Percentiles rank a stretch among this genome's conserved stretches.
Conservation (phyloP, 2,888 invertebrate species). For the Nasonovia ribisnigri region DNA sequence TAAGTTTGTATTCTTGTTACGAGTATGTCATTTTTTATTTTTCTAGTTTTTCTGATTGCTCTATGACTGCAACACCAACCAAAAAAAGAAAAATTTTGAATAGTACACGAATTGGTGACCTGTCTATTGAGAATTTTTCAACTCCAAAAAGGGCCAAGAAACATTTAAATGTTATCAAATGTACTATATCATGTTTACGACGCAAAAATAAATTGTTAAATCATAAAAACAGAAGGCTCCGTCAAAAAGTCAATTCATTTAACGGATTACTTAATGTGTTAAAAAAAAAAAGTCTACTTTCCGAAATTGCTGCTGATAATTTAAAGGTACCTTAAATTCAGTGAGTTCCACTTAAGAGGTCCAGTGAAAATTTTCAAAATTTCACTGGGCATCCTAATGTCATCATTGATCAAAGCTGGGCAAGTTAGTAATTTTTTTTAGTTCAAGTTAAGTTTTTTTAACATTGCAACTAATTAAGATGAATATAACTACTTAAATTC, state of each 20-base stretch:
- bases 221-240: too few species aligned
- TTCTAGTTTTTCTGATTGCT: constrained; percentile 1
- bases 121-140: constrained; percentile 17
- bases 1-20: neutral
- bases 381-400: too few species aligned
- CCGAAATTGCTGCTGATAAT: constrained; percentile 19
- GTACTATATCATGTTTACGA: constrained; percentile 4
- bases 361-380: too few species aligned
- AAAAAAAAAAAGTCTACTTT: too few species aligned
- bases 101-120: neutral
- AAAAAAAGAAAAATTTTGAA: neutral
- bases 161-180: constrained; percentile 10
- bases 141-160: constrained; percentile 1
- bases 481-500: too few species aligned
- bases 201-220: neutral
- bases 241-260: too few species aligned
- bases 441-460: too few species aligned
- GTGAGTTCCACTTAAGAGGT: neutral
- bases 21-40: neutral
- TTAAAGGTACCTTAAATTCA: constrained; percentile 34
- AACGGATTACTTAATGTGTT: too few species aligned
- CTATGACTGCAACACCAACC: neutral
- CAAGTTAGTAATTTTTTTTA: too few species aligned
- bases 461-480: too few species aligned
- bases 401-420: too few species aligned